phyloP scores from a whole-genome alignment of 2,797 vertebrate genomes.

The Antrozous pallidus region DNA sequence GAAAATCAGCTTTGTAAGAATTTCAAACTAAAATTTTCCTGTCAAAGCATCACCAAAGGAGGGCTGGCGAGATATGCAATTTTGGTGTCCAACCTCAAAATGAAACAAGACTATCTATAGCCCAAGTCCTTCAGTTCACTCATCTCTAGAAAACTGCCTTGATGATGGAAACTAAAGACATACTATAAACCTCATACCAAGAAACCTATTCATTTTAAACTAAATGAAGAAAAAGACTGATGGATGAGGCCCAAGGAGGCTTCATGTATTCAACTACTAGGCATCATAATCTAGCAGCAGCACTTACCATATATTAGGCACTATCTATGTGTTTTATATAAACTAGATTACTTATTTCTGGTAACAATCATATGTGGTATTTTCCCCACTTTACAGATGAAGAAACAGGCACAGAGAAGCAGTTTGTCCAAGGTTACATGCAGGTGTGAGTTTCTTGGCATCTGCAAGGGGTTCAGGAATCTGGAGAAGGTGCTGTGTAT shows the following conservation, averaged over 20 bases:
- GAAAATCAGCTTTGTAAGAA: not conserved
- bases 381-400: constrained; percentile 5
- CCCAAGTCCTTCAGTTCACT: not conserved
- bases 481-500: too few species aligned
- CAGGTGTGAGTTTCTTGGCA: too few species aligned
- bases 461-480: too few species aligned
- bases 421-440: not conserved
- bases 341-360: constrained; percentile 3
- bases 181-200: not conserved
- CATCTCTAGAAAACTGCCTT: not conserved
- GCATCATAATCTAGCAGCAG: not conserved
- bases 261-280: not conserved
- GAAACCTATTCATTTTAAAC: constrained; percentile 7
- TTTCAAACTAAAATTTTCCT: not conserved
- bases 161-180: constrained; percentile 21
- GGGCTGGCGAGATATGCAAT: not conserved
- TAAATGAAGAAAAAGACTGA: not conserved
- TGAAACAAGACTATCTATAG: not conserved
- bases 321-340: not conserved
- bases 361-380: not conserved
- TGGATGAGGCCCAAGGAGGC: not conserved
- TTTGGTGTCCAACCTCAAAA: not conserved
- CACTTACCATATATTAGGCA: not conserved
- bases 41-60: not conserved
- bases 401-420: constrained; percentile 21